These are phyloP conservation scores for Drosophila algonquin DNA, from an alignment of 2,888 invertebrate species.

Conservation along the genomic window DNA sequence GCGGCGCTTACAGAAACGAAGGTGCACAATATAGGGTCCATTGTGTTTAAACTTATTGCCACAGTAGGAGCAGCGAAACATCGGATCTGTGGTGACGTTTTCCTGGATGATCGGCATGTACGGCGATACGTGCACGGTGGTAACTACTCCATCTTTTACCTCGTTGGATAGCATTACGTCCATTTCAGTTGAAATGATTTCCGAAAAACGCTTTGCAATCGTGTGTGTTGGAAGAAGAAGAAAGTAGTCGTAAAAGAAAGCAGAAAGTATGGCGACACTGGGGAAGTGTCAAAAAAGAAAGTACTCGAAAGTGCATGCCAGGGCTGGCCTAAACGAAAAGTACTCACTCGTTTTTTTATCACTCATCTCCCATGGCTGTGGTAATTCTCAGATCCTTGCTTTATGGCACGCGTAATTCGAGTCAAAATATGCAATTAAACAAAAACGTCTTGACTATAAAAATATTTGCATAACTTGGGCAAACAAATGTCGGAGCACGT, in stretches of 20 bases:
- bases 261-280: neutral
- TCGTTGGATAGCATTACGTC: constrained; percentile 27
- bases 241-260: neutral
- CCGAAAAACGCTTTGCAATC: neutral
- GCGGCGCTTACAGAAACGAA: neutral
- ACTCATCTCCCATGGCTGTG: constrained; percentile 8
- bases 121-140: constrained; percentile 21
- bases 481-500: constrained; percentile 75
- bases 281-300: neutral
- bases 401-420: constrained; percentile 79
- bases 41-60: neutral
- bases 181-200: neutral
- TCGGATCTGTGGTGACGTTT: neutral
- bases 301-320: neutral
- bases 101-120: neutral
- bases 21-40: neutral
- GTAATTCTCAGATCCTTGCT: constrained; percentile 54
- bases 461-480: constrained; percentile 79
- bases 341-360: neutral
- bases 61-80: neutral
- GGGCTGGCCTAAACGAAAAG: neutral
- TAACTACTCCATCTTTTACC: constrained; percentile 21
- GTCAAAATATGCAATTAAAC: constrained; percentile 79
- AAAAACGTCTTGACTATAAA: constrained; percentile 80
- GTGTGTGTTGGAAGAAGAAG: no score